Base-by-base conservation (phyloP, 1,140 invertebrate species). In the Periplaneta americana region DNA sequence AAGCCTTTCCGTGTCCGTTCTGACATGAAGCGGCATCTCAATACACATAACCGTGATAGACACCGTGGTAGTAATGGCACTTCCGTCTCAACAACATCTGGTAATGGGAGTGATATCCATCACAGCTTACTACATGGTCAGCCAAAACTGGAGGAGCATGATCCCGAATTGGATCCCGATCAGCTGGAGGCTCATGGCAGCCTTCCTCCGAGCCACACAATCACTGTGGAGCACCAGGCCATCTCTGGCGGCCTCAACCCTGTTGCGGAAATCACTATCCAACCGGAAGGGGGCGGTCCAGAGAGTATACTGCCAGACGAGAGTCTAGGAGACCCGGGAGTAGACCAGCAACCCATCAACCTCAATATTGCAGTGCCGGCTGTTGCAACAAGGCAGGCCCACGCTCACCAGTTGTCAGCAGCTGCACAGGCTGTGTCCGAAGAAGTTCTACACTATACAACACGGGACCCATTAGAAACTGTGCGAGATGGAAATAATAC, bases 21-120 rank as follows among this genome's bases (percentile, higher is more conserved):
- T 34, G 96, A 98, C 85, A 93, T 98, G 90, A 96, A 96, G 83
- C 89, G 97, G 1, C 98, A 98, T 87, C 91, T 96, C 88, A 92
- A 93, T 32, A 96, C 94, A 1, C 96, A 98, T 84, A 90, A 87
- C 15, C 87, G 91, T 28, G 92, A 92, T 66, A 57, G 83, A 74
- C 66, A 36, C 8, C 33, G 75, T 33, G 82, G 34, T 75, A 79
- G 33, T 35, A 34, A 74, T 48, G 75, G n/a, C 10, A 36, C 39
- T 80, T 28, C 35, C 34, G 48, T 31, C 28, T 11, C 75, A 4
- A 33, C 31, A 33, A 22, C 39, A 5, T 66, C 34, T 22, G 34
- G 34, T 8, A 35, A n/a, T 31, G 78, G 33, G 11, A 48, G 66
- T 66, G 36, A 48, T 78, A 57, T 75, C 32, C 80, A 48, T 57